Conservation (phyloP, 2,797 vertebrate genomes). For the Microctenopoma steveboyesi region DNA sequence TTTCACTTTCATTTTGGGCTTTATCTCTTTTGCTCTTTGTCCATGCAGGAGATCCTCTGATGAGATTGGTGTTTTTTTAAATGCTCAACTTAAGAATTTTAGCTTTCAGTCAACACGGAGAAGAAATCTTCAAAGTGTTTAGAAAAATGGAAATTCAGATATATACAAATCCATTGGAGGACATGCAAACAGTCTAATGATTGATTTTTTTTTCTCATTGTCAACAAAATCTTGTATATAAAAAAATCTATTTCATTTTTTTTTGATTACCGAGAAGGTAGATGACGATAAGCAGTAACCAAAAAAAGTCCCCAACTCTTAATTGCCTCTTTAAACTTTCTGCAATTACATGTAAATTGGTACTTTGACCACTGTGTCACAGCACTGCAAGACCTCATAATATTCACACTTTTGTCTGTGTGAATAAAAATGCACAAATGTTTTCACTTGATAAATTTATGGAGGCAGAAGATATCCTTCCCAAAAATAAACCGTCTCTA, state of each 20-base stretch:
- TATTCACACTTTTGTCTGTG: slow-evolving; percentile 14
- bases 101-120: not conserved
- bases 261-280: not conserved
- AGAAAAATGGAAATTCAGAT: not conserved
- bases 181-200: not conserved
- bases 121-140: not conserved
- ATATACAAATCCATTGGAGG: not conserved
- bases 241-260: not conserved
- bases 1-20: not conserved
- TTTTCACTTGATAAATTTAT: slow-evolving; percentile 11
- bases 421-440: slow-evolving; percentile 1
- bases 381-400: slow-evolving; percentile 15
- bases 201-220: not conserved
- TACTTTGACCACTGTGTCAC: not conserved
- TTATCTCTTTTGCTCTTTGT: not conserved
- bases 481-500: slow-evolving; percentile 1
- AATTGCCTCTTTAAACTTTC: not conserved
- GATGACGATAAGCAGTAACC: not conserved
- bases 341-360: not conserved
- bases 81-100: not conserved
- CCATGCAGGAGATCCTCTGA: not conserved
- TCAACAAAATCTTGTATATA: not conserved
- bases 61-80: not conserved
- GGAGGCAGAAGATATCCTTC: slow-evolving; percentile 4
- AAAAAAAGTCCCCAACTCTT: too few relatives aligned